A percentile compares a stretch with the other conserved stretches of the same genome.
Conservation (phyloP, 2,113 vertebrate genomes). For the Gasterosteus nipponicus region DNA sequence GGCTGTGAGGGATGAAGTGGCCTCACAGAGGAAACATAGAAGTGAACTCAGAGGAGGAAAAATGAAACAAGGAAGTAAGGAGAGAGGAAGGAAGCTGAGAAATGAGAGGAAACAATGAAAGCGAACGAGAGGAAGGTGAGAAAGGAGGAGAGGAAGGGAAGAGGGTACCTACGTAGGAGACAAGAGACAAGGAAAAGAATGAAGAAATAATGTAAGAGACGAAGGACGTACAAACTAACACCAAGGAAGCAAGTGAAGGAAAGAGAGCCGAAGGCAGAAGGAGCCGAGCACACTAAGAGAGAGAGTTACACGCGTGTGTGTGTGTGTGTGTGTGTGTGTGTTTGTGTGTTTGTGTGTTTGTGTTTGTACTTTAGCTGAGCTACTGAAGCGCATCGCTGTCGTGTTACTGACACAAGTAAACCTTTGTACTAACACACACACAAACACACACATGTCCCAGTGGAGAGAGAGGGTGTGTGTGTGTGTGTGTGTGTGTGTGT, state of each 20-base stretch:
- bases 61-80: background rate
- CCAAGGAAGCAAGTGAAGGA: background rate
- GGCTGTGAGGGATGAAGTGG: background rate
- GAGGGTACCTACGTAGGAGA: background rate
- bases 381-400: slow-evolving; percentile 45
- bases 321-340: background rate
- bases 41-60: background rate
- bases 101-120: background rate
- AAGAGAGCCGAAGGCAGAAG: background rate
- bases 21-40: background rate
- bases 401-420: slow-evolving; percentile 52
- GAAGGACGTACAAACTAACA: too few relatives aligned
- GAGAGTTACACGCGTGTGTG: background rate
- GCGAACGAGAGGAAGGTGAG: too few relatives aligned
- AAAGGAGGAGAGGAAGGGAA: background rate
- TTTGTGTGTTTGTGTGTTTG: background rate
- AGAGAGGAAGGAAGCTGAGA: background rate
- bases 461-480: too few relatives aligned
- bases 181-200: background rate
- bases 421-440: slow-evolving; percentile 27
- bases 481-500: slow-evolving; percentile 28
- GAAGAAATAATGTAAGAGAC: background rate
- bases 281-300: background rate
- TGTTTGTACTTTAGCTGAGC: slow-evolving; percentile 17
- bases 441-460: slow-evolving; percentile 18